Evolutionary conservation across 2,113 vertebrate genomes (phyloP).

Genomic region (cattle (Bos taurus)): ARS-UCD2.0 NC_037348.1:48151501-48152000

Average conservation of each 20-base stretch:
- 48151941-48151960: background rate
- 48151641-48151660: background rate
- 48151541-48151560: background rate
- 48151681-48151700: conserved; percentile 27
- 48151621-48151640: conserved; percentile 5
- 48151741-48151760: background rate
- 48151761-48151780: background rate
- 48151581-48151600: background rate
- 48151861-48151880: conserved; percentile 12
- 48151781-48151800: background rate
- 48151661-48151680: background rate
- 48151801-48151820: background rate
- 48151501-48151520: background rate
- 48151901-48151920: background rate
- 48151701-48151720: conserved; percentile 21
- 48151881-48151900: background rate
- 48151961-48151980: background rate
- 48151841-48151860: background rate
- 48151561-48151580: conserved; percentile 7
- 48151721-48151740: conserved; percentile 18
- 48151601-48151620: background rate
- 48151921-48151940: background rate
- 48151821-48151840: background rate
- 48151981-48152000: background rate
- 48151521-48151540: background rate